A percentile compares a stretch with the other conserved stretches of the same genome.
phyloP scores from a whole-genome alignment of 1,140 invertebrate genomes.

The Aphaenogaster ashmeadi region DNA sequence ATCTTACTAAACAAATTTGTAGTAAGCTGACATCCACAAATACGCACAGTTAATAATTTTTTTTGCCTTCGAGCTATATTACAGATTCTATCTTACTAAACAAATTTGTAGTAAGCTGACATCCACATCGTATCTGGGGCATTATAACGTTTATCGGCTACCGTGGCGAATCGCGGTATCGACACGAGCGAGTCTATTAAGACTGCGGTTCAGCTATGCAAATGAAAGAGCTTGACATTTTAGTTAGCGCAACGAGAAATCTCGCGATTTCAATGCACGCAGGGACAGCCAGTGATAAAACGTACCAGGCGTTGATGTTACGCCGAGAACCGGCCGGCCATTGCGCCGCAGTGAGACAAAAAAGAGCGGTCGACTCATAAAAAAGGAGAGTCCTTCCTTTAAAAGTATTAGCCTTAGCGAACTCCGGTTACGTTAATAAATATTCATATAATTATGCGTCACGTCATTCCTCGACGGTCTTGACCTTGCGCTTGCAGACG shows the following conservation, averaged over 20 bases:
- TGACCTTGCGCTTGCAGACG: not conserved
- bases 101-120: not conserved
- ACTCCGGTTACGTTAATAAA: slow-evolving; percentile 7
- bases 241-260: slow-evolving; percentile 58
- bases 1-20: not conserved
- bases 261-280: slow-evolving; percentile 82
- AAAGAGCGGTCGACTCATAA: slow-evolving; percentile 12
- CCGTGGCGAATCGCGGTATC: slow-evolving; percentile 7
- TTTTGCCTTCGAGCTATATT: not conserved
- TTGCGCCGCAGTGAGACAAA: not conserved
- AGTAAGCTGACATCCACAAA: not conserved
- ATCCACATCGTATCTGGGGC: not conserved
- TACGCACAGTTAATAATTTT: not conserved
- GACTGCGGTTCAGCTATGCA: not conserved
- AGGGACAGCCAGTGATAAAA: slow-evolving; percentile 72
- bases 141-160: slow-evolving; percentile 32
- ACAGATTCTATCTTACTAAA: not conserved
- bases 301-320: slow-evolving; percentile 82
- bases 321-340: slow-evolving; percentile 37
- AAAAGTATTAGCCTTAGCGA: not conserved
- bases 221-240: slow-evolving; percentile 5
- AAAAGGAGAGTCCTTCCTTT: not conserved
- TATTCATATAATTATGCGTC: slow-evolving; percentile 22
- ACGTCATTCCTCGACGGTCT: not conserved
- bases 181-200: slow-evolving; percentile 6